Percentiles rank a stretch among this genome's conserved stretches.
Evolutionary conservation across 2,113 vertebrate genomes (phyloP).

Genomic region (Brachyhypopomus gauderio): DNA sequence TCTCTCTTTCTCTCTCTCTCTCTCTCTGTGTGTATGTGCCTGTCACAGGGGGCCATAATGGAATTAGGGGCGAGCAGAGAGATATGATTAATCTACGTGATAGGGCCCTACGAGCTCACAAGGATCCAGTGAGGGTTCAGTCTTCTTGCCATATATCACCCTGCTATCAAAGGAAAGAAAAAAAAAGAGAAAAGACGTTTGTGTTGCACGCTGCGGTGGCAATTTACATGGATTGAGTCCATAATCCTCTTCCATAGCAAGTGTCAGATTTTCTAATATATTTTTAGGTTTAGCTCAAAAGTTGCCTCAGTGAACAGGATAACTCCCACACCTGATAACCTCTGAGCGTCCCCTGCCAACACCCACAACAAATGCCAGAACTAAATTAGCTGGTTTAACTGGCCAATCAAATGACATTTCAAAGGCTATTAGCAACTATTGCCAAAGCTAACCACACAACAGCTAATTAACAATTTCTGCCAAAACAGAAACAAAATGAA

Average conservation of each 20-base stretch:
- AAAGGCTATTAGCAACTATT: no score
- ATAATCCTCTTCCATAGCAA: slow-evolving; percentile 5
- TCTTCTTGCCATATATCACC: not conserved
- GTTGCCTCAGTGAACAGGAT: not conserved
- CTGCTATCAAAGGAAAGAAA: not conserved
- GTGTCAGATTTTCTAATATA: slow-evolving; percentile 1
- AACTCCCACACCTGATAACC: not conserved
- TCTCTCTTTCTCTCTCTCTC: not conserved
- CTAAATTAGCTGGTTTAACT: not conserved
- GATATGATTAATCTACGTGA: slow-evolving; percentile 16
- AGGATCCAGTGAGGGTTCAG: not conserved
- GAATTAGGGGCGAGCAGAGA: slow-evolving; percentile 1
- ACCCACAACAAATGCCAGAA: not conserved
- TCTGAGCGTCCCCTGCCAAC: not conserved
- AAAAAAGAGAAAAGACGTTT: not conserved
- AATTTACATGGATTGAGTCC: not conserved
- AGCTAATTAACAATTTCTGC: no score
- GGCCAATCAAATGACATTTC: not conserved
- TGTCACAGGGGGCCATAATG: not conserved
- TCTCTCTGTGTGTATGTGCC: not conserved
- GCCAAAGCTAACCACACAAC: no score
- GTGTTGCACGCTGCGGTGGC: not conserved
- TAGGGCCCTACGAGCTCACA: not conserved
- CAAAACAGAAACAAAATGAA: no score
- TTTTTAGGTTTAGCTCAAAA: slow-evolving; percentile 5